Conservation (phyloP, 2,797 vertebrate species). For the Pseudochirops corinnae region DNA sequence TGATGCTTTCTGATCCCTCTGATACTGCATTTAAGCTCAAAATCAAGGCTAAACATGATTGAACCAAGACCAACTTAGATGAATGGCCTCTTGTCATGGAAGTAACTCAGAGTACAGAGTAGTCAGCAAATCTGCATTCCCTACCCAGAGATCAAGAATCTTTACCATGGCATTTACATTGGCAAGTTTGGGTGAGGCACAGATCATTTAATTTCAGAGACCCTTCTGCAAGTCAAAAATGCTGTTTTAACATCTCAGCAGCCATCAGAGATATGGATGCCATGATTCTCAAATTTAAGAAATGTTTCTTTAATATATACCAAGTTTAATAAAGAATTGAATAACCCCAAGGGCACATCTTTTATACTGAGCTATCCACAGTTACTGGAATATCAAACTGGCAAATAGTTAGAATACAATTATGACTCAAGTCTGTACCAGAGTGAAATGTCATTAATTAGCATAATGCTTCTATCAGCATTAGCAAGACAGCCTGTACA, state of each 20-base stretch:
- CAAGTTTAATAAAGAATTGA: constrained; percentile 56
- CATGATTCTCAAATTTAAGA: constrained; percentile 42
- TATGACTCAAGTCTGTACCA: constrained; percentile 55
- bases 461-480: constrained; percentile 28
- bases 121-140: constrained; percentile 4
- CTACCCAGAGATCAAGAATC: neutral
- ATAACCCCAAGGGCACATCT: constrained; percentile 47
- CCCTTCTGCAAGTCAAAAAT: constrained; percentile 33
- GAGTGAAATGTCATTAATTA: constrained; percentile 63
- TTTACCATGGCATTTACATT: neutral
- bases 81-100: constrained; percentile 15
- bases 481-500: constrained; percentile 33
- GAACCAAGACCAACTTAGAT: neutral
- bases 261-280: neutral
- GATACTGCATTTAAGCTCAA: neutral
- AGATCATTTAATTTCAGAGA: constrained; percentile 47
- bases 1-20: constrained; percentile 7
- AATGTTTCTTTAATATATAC: constrained; percentile 60
- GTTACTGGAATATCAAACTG: constrained; percentile 65
- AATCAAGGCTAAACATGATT: neutral
- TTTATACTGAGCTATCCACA: constrained; percentile 60
- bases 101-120: neutral
- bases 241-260: neutral
- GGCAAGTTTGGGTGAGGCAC: constrained; percentile 9
- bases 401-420: constrained; percentile 59